A percentile compares a stretch with the other conserved stretches of the same genome.
phyloP scores from a whole-genome alignment of 1,140 invertebrate species.

The Armadillidium nasatum region DNA sequence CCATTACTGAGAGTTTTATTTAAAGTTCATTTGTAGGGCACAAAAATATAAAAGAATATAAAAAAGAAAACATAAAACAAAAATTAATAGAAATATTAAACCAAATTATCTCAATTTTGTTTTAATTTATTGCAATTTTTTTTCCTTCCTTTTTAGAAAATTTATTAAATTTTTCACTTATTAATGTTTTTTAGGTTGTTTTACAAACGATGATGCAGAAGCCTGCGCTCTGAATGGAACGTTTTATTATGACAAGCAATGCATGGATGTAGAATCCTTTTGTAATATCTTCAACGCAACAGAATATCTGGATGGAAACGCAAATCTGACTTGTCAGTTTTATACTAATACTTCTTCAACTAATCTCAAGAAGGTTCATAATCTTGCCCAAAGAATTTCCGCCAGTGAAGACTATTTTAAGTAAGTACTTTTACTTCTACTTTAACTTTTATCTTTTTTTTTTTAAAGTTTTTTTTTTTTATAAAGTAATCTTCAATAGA shows the following conservation, averaged over 20 bases:
- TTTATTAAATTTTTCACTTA: background rate
- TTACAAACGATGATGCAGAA: background rate
- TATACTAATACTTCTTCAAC: background rate
- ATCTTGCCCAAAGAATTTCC: slow-evolving; percentile 58
- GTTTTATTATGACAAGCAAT: slow-evolving; percentile 33
- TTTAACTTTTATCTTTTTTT: too few species aligned
- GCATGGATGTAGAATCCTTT: slow-evolving; percentile 16
- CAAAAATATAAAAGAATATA: background rate
- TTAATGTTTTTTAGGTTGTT: slow-evolving; percentile 24
- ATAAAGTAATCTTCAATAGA: too few species aligned
- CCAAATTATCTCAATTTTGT: background rate
- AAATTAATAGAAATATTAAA: background rate
- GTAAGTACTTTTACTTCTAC: slow-evolving; percentile 58
- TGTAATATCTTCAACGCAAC: slow-evolving; percentile 85
- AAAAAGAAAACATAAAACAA: background rate
- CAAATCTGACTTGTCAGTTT: slow-evolving; percentile 29
- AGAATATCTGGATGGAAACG: slow-evolving; percentile 50
- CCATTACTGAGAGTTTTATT: too few species aligned
- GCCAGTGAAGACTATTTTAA: slow-evolving; percentile 86
- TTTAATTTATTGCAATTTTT: background rate
- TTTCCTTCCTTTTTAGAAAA: background rate
- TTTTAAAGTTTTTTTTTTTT: too few species aligned
- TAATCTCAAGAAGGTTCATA: slow-evolving; percentile 33
- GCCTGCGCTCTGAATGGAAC: slow-evolving; percentile 17
- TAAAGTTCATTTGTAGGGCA: too few species aligned